phyloP scores from a whole-genome alignment of 2,113 vertebrate genomes.

The Gnathonemus longibarbis region DNA sequence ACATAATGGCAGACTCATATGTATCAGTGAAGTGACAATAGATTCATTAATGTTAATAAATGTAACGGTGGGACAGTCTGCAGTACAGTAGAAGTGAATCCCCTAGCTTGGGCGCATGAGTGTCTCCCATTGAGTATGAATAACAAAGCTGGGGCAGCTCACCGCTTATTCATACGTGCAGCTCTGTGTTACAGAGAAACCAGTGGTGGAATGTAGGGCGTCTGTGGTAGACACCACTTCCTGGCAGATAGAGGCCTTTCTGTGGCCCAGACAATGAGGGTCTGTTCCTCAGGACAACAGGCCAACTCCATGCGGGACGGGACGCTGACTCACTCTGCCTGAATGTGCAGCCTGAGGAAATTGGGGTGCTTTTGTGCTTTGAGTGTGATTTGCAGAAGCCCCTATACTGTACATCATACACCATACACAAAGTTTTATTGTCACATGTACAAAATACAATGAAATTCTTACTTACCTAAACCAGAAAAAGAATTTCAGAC shows the following conservation, averaged over 20 bases:
- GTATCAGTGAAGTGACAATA: neutral
- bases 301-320: neutral
- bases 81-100: neutral
- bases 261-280: neutral
- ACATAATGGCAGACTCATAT: neutral
- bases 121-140: neutral
- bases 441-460: neutral
- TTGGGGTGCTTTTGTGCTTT: neutral
- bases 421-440: neutral
- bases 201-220: neutral
- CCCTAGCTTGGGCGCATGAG: neutral
- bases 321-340: neutral
- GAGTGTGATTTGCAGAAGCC: neutral
- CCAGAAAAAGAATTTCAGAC: neutral
- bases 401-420: neutral
- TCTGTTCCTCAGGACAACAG: neutral
- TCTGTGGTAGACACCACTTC: neutral
- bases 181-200: neutral
- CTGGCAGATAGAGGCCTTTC: neutral
- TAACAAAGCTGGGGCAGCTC: neutral
- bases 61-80: neutral
- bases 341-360: neutral
- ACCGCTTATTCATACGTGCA: neutral
- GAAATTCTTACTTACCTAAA: neutral
- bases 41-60: neutral